Base-by-base conservation (phyloP, 2,888 invertebrate species). In the Lepidonotus clava region DNA sequence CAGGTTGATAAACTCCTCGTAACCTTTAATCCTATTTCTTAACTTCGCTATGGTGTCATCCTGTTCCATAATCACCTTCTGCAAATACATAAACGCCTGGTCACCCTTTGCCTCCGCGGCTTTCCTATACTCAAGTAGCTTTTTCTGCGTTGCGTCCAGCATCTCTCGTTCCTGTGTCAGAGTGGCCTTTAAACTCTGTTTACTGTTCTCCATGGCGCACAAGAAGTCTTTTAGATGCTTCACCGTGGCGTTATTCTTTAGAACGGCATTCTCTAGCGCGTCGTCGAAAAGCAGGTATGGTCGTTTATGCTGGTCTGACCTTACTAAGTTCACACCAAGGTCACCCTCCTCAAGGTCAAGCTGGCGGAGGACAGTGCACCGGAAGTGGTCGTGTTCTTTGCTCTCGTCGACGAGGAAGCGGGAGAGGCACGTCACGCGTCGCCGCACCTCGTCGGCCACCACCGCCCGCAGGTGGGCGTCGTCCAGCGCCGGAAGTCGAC, bases 1-100 rank as follows among this genome's bases (percentile, higher is more conserved):
- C 5, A 80, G 5, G 8, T 28, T 80, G n/a, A 80, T 21, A 24
- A 80, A 32, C n/a, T 80, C 80, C 46, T 80, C 46, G 28, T 28
- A 46, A 1, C 32, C 24, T 18, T 32, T 41, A 1, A 80, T 41
- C 0, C 28, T 4, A 28, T 32, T 32, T 1, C 80, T 41, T 8
- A 80, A 46, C 80, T 80, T 51, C 1, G 46, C 41, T 18, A 80
- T 80, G 51, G 14, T 80, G 41, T 80, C 80, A 32, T 80, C 80
- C 24, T 80, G 80, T 6, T 80, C 80, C 80, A 80, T 80, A 24
- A 80, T 80, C 8, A 80, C 46, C 24, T 51, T 41, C 80, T 80
- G 80, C 28, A 80, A 46, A 46, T 80, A 80, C 28, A 46, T 6
- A 18, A 80, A 80, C 0, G 46, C 28, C 11, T 24, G 18, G 28